Conservation (phyloP, 2,113 vertebrate genomes). For the Planiliza haematocheilus region DNA sequence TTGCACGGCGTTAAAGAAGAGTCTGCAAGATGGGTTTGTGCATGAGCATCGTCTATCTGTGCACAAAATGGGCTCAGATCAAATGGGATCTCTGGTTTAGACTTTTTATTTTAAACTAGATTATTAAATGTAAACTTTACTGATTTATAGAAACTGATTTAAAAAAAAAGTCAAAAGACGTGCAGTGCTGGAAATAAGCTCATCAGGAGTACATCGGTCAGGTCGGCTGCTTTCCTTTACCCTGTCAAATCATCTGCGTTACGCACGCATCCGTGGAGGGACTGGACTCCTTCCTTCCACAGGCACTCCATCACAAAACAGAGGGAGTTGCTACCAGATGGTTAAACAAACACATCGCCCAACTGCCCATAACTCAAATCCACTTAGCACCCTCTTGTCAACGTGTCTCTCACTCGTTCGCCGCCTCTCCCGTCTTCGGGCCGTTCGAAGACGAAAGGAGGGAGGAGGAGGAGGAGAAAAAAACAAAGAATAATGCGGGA, state of each 20-base stretch:
- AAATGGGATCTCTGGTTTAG: no score
- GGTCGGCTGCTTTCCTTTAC: slow-evolving; percentile 24
- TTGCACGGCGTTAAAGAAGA: slow-evolving; percentile 4
- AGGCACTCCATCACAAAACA: slow-evolving; percentile 82
- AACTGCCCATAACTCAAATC: slow-evolving; percentile 88
- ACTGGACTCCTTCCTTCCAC: slow-evolving; percentile 82
- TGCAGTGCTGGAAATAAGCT: slow-evolving; percentile 19
- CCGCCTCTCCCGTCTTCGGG: slow-evolving; percentile 62
- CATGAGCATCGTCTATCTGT: no score
- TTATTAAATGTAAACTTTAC: no score
- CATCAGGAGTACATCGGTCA: slow-evolving; percentile 45
- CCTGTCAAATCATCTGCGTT: slow-evolving; percentile 47
- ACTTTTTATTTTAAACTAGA: no score
- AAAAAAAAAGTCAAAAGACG: neutral
- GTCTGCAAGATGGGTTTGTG: no score
- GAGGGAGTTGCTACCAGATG: slow-evolving; percentile 87
- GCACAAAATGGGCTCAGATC: no score
- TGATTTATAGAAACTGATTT: no score
- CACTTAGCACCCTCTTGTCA: slow-evolving; percentile 86
- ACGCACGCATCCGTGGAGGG: slow-evolving; percentile 41
- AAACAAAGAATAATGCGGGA: slow-evolving; percentile 43
- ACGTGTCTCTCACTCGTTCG: slow-evolving; percentile 77
- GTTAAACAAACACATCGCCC: slow-evolving; percentile 88
- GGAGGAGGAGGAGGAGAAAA: slow-evolving; percentile 10
- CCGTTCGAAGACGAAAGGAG: slow-evolving; percentile 38